Percentiles rank a stretch among this genome's conserved stretches.
Conservation (phyloP, 2,888 invertebrate genomes). For the Molanna angustata region DNA sequence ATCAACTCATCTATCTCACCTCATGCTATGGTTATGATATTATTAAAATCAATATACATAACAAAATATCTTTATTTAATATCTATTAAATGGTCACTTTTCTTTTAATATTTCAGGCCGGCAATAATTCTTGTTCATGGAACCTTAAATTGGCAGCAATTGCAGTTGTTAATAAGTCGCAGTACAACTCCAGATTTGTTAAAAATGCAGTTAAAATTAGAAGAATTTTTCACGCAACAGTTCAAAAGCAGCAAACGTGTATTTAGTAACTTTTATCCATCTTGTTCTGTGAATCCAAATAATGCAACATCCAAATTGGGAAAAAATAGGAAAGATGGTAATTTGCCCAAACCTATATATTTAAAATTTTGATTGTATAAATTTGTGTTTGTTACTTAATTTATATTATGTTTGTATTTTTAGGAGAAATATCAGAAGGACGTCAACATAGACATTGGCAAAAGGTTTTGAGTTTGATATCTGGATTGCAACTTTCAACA, state of each 20-base stretch:
- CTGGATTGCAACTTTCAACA: constrained; percentile 75
- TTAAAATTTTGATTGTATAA: no score
- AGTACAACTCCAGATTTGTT: constrained; percentile 95
- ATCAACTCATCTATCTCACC: no score
- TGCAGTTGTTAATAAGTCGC: constrained; percentile 95
- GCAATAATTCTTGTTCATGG: constrained; percentile 91
- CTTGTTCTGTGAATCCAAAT: constrained; percentile 37
- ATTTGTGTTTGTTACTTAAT: no score
- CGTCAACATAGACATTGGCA: constrained; percentile 96
- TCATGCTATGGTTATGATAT: no score
- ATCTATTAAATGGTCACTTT: not conserved
- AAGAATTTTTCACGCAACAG: constrained; percentile 97
- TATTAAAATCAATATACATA: no score
- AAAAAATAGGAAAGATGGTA: constrained; percentile 33
- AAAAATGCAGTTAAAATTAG: constrained; percentile 95
- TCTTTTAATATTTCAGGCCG: constrained; percentile 52
- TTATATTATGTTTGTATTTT: not conserved
- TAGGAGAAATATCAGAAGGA: constrained; percentile 54
- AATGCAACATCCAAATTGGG: constrained; percentile 29
- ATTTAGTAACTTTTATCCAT: constrained; percentile 65
- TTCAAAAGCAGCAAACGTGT: constrained; percentile 94
- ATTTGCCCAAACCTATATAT: no score
- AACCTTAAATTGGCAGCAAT: constrained; percentile 88
- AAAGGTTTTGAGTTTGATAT: constrained; percentile 75
- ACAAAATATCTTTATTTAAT: no score